Evolutionary conservation across 2,888 invertebrate species (phyloP), one percentile per base, ranked within the genome.

Genomic region (Drosophila subquinaria): DNA sequence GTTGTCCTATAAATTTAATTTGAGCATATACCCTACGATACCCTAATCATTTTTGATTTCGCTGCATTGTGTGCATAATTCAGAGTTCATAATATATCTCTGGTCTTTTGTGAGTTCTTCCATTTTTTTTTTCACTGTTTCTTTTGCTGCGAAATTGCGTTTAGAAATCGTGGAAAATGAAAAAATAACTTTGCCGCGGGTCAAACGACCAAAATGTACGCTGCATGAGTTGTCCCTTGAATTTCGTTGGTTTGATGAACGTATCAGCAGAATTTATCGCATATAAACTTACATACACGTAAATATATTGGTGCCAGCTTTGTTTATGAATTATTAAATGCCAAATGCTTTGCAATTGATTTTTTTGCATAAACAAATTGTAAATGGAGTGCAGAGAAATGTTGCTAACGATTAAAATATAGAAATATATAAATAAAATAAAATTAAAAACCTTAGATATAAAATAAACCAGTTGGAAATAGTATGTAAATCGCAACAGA

Each of bases 161-260:
- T 91, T 91, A 91, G 90, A 90, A 91, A 88, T 91, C 86, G 86
- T 80, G 78, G 79, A 73, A 83, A 91, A 92, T 92, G 88, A 90
- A 92, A 92, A 89, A 90, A 92, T 88, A 92, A 92, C 92, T 91
- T 92, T 92, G 92, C 92, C 88, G 61, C 78, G 72, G 90, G 92
- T 75, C 78, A 78, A 70, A 59, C 69, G 67, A 55, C 64, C 60
- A 63, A 69, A 80, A 69, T 30, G 66, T 59, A 69, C 70, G 76
- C 73, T 69, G 51, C 47, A 57, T 66, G 63, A 77, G 66, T 67
- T 82, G 61, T 68, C 62, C 55, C 53, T 77, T 43, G 56, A 51
- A 66, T 64, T 56, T 10, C 73, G 62, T 74, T 73, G 63, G 53
- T 50, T 74, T 62, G 51, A 72, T 69, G 59, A 61, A 36, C 20